Evolutionary conservation across 2,797 vertebrate genomes (phyloP).

Genomic region (Tragopan temminckii): DNA sequence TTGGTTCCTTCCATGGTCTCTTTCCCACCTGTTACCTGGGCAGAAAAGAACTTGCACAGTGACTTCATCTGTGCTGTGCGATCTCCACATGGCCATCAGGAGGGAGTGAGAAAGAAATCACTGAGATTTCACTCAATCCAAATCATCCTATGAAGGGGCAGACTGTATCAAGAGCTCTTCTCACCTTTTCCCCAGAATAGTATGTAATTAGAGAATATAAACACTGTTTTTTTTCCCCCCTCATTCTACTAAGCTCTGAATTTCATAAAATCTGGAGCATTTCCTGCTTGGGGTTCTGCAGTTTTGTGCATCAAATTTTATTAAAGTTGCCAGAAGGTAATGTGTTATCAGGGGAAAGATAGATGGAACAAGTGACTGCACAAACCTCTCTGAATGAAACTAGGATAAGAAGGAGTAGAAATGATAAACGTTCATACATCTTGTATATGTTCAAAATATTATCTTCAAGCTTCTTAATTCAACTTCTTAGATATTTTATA

Average conservation of each 20-base stretch:
- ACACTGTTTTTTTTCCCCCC: not conserved
- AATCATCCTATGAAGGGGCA: not conserved
- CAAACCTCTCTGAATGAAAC: not conserved
- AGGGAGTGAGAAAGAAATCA: not conserved
- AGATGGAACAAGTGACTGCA: not conserved
- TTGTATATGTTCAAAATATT: not conserved
- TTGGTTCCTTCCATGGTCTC: not conserved
- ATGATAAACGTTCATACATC: rapidly evolving
- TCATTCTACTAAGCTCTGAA: not conserved
- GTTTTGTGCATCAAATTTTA: not conserved
- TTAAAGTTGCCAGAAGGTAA: not conserved
- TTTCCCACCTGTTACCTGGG: not conserved
- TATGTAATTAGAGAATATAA: not conserved
- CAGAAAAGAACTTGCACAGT: not conserved
- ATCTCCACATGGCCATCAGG: not conserved
- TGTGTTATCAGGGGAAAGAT: not conserved
- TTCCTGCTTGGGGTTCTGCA: not conserved
- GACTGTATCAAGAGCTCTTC: not conserved
- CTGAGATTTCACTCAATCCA: not conserved
- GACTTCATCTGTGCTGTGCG: not conserved
- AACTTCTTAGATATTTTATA: not conserved
- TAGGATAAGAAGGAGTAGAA: not conserved
- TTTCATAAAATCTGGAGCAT: not conserved
- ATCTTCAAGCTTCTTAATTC: not conserved
- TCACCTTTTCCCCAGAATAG: not conserved